Evolutionary conservation across 1,140 invertebrate genomes (phyloP).

Genomic region (Danaus melanippus): DNA sequence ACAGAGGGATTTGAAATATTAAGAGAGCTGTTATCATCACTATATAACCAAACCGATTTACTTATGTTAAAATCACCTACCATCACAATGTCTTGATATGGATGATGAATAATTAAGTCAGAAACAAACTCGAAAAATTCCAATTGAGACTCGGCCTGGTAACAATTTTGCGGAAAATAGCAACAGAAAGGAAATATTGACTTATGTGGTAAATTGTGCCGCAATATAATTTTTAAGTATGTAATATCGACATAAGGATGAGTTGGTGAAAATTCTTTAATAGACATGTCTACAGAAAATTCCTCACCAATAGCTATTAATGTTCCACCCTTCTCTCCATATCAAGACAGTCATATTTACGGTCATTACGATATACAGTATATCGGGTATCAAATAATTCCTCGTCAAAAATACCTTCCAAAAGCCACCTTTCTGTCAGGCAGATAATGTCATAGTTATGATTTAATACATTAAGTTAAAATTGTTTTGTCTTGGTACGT

Average conservation of each 20-base stretch:
- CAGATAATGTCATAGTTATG: conserved; percentile 4
- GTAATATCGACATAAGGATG: conserved; percentile 5
- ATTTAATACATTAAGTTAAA: too few species aligned
- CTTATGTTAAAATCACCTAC: conserved; percentile 10
- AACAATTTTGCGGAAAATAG: conserved; percentile 8
- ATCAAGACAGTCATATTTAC: conserved; percentile 7
- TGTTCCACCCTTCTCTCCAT: conserved; percentile 4
- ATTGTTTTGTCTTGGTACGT: too few species aligned
- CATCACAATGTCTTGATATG: conserved; percentile 6
- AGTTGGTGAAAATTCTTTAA: conserved; percentile 7
- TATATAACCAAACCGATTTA: not conserved
- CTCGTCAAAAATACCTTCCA: conserved; percentile 7
- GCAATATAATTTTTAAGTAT: conserved; percentile 12
- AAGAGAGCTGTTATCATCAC: too few species aligned
- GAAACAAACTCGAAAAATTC: not conserved
- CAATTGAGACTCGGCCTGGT: conserved; percentile 5
- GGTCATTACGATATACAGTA: conserved; percentile 5
- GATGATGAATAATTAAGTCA: conserved; percentile 4
- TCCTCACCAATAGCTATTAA: too few species aligned
- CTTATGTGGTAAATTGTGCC: conserved; percentile 8
- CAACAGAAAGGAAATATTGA: conserved; percentile 2
- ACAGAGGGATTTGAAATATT: conserved; percentile 4
- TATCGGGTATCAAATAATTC: conserved; percentile 7
- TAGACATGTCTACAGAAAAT: conserved; percentile 1
- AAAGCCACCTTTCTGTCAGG: conserved; percentile 6